Evolutionary conservation across 2,113 vertebrate species (phyloP), one percentile per base, ranked within the genome.

Genomic region (Castor canadensis): DNA sequence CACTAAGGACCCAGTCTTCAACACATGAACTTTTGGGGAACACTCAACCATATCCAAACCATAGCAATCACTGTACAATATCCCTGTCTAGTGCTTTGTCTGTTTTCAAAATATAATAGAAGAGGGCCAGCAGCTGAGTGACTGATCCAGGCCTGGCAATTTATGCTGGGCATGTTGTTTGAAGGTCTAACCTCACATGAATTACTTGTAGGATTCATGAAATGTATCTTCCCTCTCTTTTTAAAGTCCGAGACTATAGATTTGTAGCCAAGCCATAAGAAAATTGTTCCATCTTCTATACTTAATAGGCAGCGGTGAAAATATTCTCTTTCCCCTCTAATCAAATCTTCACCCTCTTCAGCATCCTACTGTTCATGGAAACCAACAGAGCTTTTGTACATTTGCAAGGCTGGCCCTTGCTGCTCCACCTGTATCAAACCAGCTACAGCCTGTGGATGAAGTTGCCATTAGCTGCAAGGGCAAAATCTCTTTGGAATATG

Each of bases 261-360:
- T 72, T 86, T 94, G 28, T 38, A 91, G 49, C 26, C 66, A 95
- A 76, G 45, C 56, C 89, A 87, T 26, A 6, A 54, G 45, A 72
- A 84, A 87, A 58, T 7, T 58, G 16, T 76, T 80, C 54, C 26
- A 58, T 64, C 71, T 80, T n/a, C 16, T 93, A 49, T 47, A n/a
- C 40, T 75, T 85, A 87, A 91, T 94, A 92, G 12, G 28, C 45
- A 85, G 49, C 40, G 19, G 43, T 67, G 64, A 91, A 77, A 90
- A 52, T 16, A 52, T 71, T 88, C 52, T 71, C 73, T 73, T 72
- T 73, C 30, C 69, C 52, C 20, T 81, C 58, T 91, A 45, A 72
- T 80, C 71, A 80, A 90, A 95, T n/a, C 9, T n/a, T 96, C 30
- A 35, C 38, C 49, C n/a, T n/a, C n/a, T n/a, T 90, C 62, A 4